Base-by-base conservation (phyloP, 2,113 vertebrate genomes). In the Elachura formosa region DNA sequence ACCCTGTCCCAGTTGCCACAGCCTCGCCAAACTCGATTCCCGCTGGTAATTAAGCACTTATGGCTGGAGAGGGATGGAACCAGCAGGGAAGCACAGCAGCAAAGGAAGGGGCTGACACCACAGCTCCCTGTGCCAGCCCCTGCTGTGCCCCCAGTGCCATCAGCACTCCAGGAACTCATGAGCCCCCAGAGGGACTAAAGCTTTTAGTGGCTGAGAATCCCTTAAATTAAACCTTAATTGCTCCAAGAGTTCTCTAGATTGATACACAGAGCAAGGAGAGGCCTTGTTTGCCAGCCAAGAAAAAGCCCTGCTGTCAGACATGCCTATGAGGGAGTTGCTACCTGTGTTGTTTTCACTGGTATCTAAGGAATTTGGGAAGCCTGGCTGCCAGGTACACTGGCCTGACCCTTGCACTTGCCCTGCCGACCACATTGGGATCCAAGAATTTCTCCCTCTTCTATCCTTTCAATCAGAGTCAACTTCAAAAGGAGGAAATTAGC, bases 331-430 rank as follows among this genome's bases (percentile, higher is more conserved):
- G 80, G 69, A 41, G 78, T 78, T 74, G 23, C 11, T 62, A 90
- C 86, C 93, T 94, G 75, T 1, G 4, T 69, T 12, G 52, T 8
- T 68, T 61, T 11, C 86, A 41, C 78, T 91, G 82, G 68, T 68
- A 93, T 87, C 86, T 41, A 34, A 73, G 72, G 92, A 96, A 95
- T 96, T 43, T 76, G 51, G 67, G 82, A 62, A 83, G 46, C 69
- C 51, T 52, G 71, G 41, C 86, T 95, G 63, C 88, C 88, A 89
- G 73, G 82, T 79, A 73, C 19, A 1, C 45, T 3, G 8, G 34
- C 40, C 58, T 41, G 21, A 78, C 77, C 62, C 76, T 29, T 29
- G 38, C 28, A 7, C 63, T 45, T 3, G 1, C 54, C 71, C 59
- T 45, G 55, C 69, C 56, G 43, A 72, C 38, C 61, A 75, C 9